Evolutionary conservation across 2,797 vertebrate genomes (phyloP), one percentile per base, ranked within the genome.

Genomic region (Chelon auratus): DNA sequence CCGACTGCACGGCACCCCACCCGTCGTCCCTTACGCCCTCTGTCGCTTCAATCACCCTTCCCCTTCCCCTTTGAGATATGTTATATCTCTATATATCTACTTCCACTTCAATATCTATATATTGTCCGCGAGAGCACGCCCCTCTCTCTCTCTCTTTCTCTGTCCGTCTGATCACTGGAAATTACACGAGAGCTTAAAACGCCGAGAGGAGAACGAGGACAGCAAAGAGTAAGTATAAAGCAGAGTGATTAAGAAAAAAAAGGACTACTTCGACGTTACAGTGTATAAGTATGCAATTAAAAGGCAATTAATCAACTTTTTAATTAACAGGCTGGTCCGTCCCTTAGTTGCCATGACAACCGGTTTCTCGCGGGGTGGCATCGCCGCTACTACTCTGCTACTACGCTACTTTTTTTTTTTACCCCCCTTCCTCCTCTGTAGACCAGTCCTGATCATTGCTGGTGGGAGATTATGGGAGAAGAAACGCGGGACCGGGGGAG

Each of bases 221-320:
- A 39, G 22, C 57, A 57, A 50, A 57, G 18, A 26, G 56, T 4
- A 22, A 39, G 24, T 56, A 61, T 22, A 55, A 84, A 78, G 54
- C 14, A 57, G 43, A 72, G 64, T 73, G 72, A 87, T 86, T 86
- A 86, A 75, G 73, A 77, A 78, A 80, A 48, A 20, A 48, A 20
- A 78, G 58, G 56, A 66, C 76, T 82, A 74, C 78, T 68, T 78
- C 48, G n/a, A 70, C 63, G 77, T 75, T 77, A 82, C 82, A 81
- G 61, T 68, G 78, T 80, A 81, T 72, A 86, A 89, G 81, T 66
- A 74, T 65, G 77, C 78, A 89, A 91, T 92, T 90, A 91, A 89
- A 91, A 91, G 71, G 50, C 75, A 89, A 92, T 92, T 91, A 89
- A 93, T 91, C 84, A 88, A 87, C 81, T 88, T 92, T 87, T 91